Evolutionary conservation across 2,113 vertebrate species (phyloP), one percentile per base, ranked within the genome.

Genomic region (Trematocara marginatum): DNA sequence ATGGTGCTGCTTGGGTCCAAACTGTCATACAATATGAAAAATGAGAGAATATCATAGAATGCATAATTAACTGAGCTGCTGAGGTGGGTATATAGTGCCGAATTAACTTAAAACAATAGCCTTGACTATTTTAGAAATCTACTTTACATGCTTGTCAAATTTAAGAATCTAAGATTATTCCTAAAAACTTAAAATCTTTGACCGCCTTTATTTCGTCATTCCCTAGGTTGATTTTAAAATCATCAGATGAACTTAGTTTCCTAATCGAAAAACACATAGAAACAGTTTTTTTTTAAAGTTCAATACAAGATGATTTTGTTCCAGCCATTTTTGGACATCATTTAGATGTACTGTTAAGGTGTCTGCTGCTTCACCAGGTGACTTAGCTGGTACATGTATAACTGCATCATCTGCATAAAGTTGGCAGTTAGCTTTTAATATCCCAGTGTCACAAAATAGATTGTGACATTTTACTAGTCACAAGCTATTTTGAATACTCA

Each of bases 61-160:
- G 23, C 23, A 23, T 23, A 23, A 23, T 2, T 23, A 23, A 0
- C 51, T 0, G n/a, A 10, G 51, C 10, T 20, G n/a, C 51, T 20
- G 10, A 53, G 11, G 51, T 53, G 51, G 1, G 51, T 52, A 52
- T 52, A 52, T 52, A n/a, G 51, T 20, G 20, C 10, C 0, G 0
- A 13, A 13, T 26, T 1, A 56, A 56, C 53, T 56, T 54, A 26
- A 54, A 23, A 54, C 20, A 26, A 56, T 13, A 11, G 26, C 4
- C 2, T n/a, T n/a, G n/a, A n/a, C n/a, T n/a, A n/a, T n/a, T n/a
- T 56, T 29, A 29, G 54, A 56, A 1, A 56, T 57, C 23, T 29
- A 29, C 54, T 57, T 57, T 57, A 29, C 23, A 29, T 5, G 26
- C 7, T 57, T 57, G 54, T 57, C 54, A 57, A 57, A 29, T 8